Conservation (phyloP, 2,888 invertebrate species). For the Myathropa florea region DNA sequence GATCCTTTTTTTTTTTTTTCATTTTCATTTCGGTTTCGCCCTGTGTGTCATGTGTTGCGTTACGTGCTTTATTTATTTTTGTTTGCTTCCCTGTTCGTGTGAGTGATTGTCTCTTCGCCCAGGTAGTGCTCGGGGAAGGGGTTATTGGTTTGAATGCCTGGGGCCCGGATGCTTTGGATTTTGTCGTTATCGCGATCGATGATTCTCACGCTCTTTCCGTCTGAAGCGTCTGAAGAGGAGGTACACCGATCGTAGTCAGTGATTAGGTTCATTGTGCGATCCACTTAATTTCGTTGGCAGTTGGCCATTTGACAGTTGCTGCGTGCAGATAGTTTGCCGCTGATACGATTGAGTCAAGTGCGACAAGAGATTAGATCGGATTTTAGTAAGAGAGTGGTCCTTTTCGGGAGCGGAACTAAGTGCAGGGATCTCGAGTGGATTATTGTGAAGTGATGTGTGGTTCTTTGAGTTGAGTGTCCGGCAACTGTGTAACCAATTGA, state of each 20-base stretch:
- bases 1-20: slow-evolving; percentile 34
- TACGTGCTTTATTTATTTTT: slow-evolving; percentile 65
- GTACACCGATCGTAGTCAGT: slow-evolving; percentile 55
- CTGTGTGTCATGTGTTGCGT: slow-evolving; percentile 53
- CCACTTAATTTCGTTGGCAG: slow-evolving; percentile 47
- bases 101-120: slow-evolving; percentile 26
- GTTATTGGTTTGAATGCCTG: neutral
- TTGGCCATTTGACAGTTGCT: slow-evolving; percentile 54
- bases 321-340: slow-evolving; percentile 24
- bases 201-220: slow-evolving; percentile 56
- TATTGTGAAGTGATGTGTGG: neutral
- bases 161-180: slow-evolving; percentile 41
- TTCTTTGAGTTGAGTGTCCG: neutral
- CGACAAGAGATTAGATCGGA: slow-evolving; percentile 54
- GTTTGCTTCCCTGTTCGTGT: slow-evolving; percentile 16
- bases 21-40: neutral
- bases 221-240: slow-evolving; percentile 17
- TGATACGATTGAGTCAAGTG: slow-evolving; percentile 66
- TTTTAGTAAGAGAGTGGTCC: slow-evolving; percentile 19
- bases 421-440: neutral
- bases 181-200: slow-evolving; percentile 55
- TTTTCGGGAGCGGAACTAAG: neutral
- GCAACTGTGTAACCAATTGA: neutral
- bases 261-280: slow-evolving; percentile 64
- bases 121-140: slow-evolving; percentile 38